Base-by-base conservation (phyloP, 2,888 invertebrate species). In the Carabus problematicus region DNA sequence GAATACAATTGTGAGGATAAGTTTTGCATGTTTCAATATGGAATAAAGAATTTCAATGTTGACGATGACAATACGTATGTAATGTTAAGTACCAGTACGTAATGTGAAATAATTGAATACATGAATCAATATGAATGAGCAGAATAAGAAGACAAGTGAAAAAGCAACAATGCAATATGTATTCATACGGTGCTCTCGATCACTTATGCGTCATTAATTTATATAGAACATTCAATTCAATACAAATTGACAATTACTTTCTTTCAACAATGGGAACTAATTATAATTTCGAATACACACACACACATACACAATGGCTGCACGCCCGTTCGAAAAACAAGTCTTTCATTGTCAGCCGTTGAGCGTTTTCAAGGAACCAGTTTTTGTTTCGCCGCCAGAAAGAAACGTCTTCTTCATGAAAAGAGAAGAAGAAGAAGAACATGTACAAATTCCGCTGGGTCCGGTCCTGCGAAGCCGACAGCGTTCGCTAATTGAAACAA, bases 161-260 rank as follows among this genome's bases (percentile, higher is more conserved):
- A 2, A 29, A 29, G 29, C 29, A 29, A 29, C 29, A 29, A 29
- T 29, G 29, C 45, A 47, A 67, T 67, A 60, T 58, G 52, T 60
- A 67, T 67, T 67, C 67, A 67, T 67, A 41, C 52, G 42, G 59
- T 59, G 59, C 54, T 56, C 66, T 39, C 49, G 56, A 16, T 67
- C 52, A 67, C 52, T 59, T 67, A 67, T 67, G 52, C 60, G 54
- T 60, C 67, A 67, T 60, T 60, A 60, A 67, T 67, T 67, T 67
- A 67, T 67, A 67, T 67, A 67, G 67, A 60, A 67, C 67, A 60
- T 67, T 60, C 39, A 47, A 66, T 66, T 66, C 66, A 67, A 67
- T 67, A 67, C 67, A 67, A 67, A 67, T 67, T 67, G 67, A 67
- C 67, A 67, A 67, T 67, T 67, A 67, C 67, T 67, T 60, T 67